A percentile compares a stretch with the other conserved stretches of the same genome.
phyloP scores from a whole-genome alignment of 2,113 vertebrate species.

The Epinephelus cyanopodus region DNA sequence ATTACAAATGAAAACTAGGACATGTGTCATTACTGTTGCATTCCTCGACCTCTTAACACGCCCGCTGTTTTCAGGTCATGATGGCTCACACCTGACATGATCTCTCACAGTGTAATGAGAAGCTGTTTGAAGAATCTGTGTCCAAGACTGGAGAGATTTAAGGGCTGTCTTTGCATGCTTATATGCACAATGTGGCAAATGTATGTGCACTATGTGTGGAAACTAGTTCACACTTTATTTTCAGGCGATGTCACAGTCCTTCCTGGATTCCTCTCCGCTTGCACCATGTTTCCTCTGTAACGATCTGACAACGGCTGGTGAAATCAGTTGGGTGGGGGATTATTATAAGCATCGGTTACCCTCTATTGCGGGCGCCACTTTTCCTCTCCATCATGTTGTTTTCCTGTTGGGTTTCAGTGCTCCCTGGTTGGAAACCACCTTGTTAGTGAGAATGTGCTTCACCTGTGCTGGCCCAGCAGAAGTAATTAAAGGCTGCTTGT shows the following conservation, averaged over 20 bases:
- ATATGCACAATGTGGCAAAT: slow-evolving; percentile 28
- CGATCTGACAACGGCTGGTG: slow-evolving; percentile 47
- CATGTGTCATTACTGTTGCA: slow-evolving; percentile 1
- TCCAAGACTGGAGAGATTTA: slow-evolving; percentile 4
- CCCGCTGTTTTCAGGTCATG: slow-evolving; percentile 8
- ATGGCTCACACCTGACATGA: not conserved
- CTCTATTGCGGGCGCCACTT: slow-evolving; percentile 41
- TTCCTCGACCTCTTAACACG: slow-evolving; percentile 26
- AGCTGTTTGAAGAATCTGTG: not conserved
- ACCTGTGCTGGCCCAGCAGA: slow-evolving; percentile 75
- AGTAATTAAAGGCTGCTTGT: slow-evolving; percentile 72
- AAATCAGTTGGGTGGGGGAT: slow-evolving; percentile 50
- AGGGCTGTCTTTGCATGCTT: not conserved
- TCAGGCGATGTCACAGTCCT: slow-evolving; percentile 54
- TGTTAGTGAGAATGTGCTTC: slow-evolving; percentile 77
- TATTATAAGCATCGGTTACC: slow-evolving; percentile 60
- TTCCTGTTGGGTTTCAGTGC: slow-evolving; percentile 66
- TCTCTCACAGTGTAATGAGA: slow-evolving; percentile 12
- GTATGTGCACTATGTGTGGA: slow-evolving; percentile 39
- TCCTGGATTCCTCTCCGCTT: slow-evolving; percentile 26
- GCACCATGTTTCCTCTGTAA: slow-evolving; percentile 56
- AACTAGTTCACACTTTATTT: slow-evolving; percentile 60
- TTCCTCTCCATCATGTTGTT: slow-evolving; percentile 58
- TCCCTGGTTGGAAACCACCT: slow-evolving; percentile 73
- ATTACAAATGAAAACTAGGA: slow-evolving; percentile 41